Evolutionary conservation across 2,797 vertebrate species (phyloP), one percentile per base, ranked within the genome.

Genomic region (Carapus acus): DNA sequence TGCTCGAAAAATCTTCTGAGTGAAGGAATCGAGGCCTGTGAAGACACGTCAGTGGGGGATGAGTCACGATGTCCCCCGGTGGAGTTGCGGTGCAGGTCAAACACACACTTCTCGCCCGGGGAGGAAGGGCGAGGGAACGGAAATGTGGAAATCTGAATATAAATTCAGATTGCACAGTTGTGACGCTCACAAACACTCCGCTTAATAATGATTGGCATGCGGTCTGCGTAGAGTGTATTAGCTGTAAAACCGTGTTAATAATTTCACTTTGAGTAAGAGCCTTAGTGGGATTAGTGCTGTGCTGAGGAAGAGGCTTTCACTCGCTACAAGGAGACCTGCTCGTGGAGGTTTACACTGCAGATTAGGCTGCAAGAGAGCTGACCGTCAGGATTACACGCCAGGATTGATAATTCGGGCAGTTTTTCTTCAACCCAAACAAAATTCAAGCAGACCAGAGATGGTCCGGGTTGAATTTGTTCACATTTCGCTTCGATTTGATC

Each of bases 281-380:
- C 84, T 89, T 88, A 88, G 76, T 52, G 67, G 85, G 87, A 88
- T 90, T 89, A 88, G 61, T 58, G 76, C 68, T 74, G 58, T 71
- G 74, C 74, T 65, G 72, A 85, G 78, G 76, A 84, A 74, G 67
- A 74, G 73, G 71, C 64, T 81, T 81, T 80, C 77, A 75, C 77
- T 65, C 66, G 69, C 59, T 67, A 74, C 64, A 71, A 78, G 74
- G 49, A 81, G 74, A 85, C 77, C 80, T 80, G 75, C 73, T 71
- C 48, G 58, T 76, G 72, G 79, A 82, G 84, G 83, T 85, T 86
- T 83, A 83, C 58, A 55, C 54, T 69, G 65, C 77, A 84, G 84
- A 86, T 87, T 87, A 86, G 53, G 43, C 55, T 41, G 49, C 58
- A 70, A 84, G 71, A 81, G 77, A 73, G 76, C 62, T 74, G 69